Evolutionary conservation across 2,888 invertebrate species (phyloP).

Genomic region (Plebejus melissa): DNA sequence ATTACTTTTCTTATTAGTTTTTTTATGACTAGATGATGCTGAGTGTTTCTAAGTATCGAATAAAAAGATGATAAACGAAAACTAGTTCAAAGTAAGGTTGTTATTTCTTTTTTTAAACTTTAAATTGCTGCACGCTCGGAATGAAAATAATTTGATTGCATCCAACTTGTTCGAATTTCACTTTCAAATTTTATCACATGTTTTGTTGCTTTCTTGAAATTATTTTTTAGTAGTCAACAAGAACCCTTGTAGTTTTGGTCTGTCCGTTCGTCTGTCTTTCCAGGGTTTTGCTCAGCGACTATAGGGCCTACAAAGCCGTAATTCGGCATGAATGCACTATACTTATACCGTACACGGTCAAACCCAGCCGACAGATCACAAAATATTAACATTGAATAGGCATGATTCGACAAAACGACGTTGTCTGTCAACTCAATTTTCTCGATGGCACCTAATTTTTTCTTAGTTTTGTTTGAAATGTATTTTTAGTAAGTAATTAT

Average conservation of each 20-base stretch:
- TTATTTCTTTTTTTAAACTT: neutral
- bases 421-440: too few species aligned
- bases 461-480: neutral
- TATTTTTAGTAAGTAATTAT: neutral
- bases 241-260: too few species aligned
- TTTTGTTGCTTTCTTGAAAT: neutral
- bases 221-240: too few species aligned
- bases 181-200: neutral
- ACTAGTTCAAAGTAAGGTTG: neutral
- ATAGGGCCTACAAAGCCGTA: too few species aligned
- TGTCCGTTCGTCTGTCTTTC: too few species aligned
- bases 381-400: too few species aligned
- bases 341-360: too few species aligned
- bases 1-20: too few species aligned
- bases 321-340: too few species aligned
- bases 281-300: too few species aligned
- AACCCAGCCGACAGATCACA: too few species aligned
- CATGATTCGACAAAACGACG: too few species aligned
- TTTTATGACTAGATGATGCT: neutral
- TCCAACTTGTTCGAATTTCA: neutral
- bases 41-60: neutral
- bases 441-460: neutral
- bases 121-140: neutral
- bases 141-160: neutral
- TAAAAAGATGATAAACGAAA: neutral